Evolutionary conservation across 53 echinoderm and acorn worm species (phyloP).

Genomic region (Astropecten irregularis): DNA sequence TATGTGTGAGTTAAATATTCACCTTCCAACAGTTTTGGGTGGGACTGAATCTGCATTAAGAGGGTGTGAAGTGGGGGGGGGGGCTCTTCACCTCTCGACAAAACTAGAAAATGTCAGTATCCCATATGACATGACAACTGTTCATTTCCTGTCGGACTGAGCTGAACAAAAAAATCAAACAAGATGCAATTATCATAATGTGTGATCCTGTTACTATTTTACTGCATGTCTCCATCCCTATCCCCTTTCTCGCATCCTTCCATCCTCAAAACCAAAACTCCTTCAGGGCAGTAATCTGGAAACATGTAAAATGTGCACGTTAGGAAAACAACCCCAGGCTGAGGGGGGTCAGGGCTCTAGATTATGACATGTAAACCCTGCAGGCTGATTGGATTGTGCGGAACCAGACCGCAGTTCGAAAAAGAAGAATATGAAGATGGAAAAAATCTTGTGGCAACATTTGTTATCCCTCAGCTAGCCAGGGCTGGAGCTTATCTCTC

Average conservation of each 20-base stretch:
- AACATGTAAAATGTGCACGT: conserved; percentile 51
- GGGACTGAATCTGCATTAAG: too few species aligned
- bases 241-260: too few species aligned
- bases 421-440: too few species aligned
- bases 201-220: conserved; percentile 38
- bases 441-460: background rate
- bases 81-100: too few species aligned
- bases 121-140: too few species aligned
- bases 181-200: conserved; percentile 50
- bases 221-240: conserved; percentile 33
- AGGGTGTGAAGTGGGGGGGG: too few species aligned
- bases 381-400: background rate
- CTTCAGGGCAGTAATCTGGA: conserved; percentile 9
- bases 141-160: background rate
- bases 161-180: background rate
- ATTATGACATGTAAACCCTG: conserved; percentile 11
- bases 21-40: too few species aligned
- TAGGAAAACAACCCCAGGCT: conserved; percentile 30
- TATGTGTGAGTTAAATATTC: too few species aligned
- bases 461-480: background rate
- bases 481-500: background rate
- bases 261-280: background rate
- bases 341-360: background rate
- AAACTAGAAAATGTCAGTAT: too few species aligned
- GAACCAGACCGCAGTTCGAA: too few species aligned